Evolutionary conservation across 2,113 vertebrate genomes (phyloP).

Genomic region (Tautogolabrus adspersus): DNA sequence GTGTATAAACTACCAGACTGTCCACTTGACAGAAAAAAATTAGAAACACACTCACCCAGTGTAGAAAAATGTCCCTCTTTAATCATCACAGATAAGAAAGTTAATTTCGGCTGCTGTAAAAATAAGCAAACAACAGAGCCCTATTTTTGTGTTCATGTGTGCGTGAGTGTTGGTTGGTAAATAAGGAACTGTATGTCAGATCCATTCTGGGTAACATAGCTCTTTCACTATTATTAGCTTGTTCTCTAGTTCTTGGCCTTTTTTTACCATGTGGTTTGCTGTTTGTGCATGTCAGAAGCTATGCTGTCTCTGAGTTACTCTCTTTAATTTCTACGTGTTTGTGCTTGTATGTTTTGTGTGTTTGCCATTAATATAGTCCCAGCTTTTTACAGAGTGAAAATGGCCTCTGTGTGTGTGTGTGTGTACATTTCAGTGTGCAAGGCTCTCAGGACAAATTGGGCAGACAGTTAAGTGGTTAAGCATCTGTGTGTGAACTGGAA

Average conservation of each 20-base stretch:
- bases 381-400: conserved; percentile 53
- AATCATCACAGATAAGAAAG: background rate
- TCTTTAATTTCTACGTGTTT: conserved; percentile 48
- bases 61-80: background rate
- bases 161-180: conserved; percentile 3
- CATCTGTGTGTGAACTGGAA: conserved; percentile 66
- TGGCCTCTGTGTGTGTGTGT: conserved; percentile 1
- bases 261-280: conserved; percentile 40
- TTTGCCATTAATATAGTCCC: conserved; percentile 20
- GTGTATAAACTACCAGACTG: conserved; percentile 19
- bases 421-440: conserved; percentile 17
- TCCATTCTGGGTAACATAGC: conserved; percentile 18
- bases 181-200: conserved; percentile 19
- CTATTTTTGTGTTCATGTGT: conserved; percentile 8
- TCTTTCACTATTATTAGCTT: conserved; percentile 50
- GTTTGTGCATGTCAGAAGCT: conserved; percentile 29
- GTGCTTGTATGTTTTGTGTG: conserved; percentile 19
- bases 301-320: conserved; percentile 32
- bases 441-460: conserved; percentile 55
- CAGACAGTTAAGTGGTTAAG: conserved; percentile 65
- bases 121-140: conserved; percentile 1
- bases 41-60: conserved; percentile 3
- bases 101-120: background rate
- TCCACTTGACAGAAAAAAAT: conserved; percentile 9
- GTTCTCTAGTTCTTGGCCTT: conserved; percentile 28